Percentiles rank a stretch among this genome's conserved stretches.
Evolutionary conservation across 1,140 invertebrate species (phyloP).

Genomic region (Aphelinus certus): DNA sequence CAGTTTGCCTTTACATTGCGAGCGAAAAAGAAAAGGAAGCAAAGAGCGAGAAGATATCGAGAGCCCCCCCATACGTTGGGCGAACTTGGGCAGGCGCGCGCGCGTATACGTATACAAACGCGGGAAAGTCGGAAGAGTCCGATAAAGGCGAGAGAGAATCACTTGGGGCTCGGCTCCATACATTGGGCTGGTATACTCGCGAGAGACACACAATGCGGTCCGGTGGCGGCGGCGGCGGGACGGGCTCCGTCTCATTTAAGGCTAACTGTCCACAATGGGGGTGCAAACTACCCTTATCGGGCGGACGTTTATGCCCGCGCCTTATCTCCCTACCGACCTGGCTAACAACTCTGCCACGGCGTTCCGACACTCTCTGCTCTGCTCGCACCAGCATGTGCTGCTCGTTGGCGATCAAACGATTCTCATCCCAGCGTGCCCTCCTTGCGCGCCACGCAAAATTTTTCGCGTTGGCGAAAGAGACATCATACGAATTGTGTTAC

Average conservation of each 20-base stretch:
- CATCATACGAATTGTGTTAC: no score
- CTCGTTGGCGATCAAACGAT: no score
- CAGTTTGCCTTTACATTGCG: no score
- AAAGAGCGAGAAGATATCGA: no score
- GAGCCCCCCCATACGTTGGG: no score
- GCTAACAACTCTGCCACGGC: no score
- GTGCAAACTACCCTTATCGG: slow-evolving; percentile 66
- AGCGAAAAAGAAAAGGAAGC: no score
- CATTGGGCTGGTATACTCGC: neutral
- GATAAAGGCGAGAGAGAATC: slow-evolving; percentile 39
- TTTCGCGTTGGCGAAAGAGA: no score
- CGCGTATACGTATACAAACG: neutral
- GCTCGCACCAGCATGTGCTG: neutral
- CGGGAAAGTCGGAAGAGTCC: slow-evolving; percentile 34
- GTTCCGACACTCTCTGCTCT: neutral
- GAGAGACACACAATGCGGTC: slow-evolving; percentile 18
- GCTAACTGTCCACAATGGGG: slow-evolving; percentile 64
- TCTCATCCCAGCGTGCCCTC: no score
- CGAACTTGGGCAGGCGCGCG: neutral
- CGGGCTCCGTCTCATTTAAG: slow-evolving; percentile 57
- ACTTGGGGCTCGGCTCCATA: slow-evolving; percentile 24
- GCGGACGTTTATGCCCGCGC: slow-evolving; percentile 61
- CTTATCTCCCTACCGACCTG: slow-evolving; percentile 54
- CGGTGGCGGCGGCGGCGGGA: slow-evolving; percentile 41
- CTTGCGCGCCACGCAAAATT: no score